Evolutionary conservation across 2,113 vertebrate species (phyloP).

Genomic region (Ranitomeya imitator): DNA sequence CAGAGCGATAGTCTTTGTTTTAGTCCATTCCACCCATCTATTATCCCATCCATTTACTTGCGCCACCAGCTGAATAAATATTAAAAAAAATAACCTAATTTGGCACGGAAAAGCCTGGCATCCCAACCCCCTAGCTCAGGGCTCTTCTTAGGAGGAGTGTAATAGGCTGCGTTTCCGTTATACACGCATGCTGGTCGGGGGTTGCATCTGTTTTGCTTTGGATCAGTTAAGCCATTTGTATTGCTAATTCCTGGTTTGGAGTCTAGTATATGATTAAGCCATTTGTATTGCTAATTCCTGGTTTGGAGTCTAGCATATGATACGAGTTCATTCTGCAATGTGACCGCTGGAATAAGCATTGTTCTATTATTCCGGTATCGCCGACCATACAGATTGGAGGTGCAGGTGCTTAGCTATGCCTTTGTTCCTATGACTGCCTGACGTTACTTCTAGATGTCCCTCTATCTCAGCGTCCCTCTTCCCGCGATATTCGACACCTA

Average conservation of each 20-base stretch:
- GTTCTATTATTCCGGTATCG: neutral
- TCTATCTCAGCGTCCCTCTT: neutral
- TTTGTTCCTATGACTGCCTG: conserved; percentile 5
- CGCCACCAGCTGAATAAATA: conserved; percentile 12
- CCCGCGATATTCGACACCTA: neutral
- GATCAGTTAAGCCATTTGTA: conserved; percentile 17
- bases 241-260: neutral
- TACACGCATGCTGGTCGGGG: neutral
- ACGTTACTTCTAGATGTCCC: neutral
- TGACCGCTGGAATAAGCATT: neutral
- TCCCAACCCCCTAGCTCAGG: neutral
- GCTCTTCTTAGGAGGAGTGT: neutral
- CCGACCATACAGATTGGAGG: neutral
- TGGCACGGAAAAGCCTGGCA: neutral
- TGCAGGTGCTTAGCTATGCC: neutral
- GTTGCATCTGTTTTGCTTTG: conserved; percentile 25
- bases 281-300: conserved; percentile 9
- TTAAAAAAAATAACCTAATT: conserved; percentile 26
- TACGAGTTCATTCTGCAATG: neutral
- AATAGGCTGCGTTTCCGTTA: conserved; percentile 11
- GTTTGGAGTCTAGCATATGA: neutral
- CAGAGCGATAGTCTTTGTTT: neutral
- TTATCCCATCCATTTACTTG: neutral
- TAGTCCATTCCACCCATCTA: neutral
- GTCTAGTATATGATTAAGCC: neutral